Percentiles rank a stretch among this genome's conserved stretches.
These are phyloP conservation scores for Schizopygopsis pylzovi DNA, from an alignment of 2,797 vertebrate species.

Conservation along the genomic window DNA sequence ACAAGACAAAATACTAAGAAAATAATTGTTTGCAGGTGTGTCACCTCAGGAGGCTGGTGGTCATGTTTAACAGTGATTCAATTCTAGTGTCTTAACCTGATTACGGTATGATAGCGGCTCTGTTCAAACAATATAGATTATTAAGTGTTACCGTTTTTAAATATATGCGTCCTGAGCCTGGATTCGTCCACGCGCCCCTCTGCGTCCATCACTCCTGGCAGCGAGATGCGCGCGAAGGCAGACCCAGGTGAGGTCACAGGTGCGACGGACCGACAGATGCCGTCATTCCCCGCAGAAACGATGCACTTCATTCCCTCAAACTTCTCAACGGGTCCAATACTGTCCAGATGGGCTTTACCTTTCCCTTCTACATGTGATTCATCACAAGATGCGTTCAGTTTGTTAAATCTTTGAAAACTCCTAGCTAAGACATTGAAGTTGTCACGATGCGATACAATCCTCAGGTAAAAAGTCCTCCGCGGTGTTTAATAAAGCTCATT, in stretches of 20 bases:
- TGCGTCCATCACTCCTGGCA: slow-evolving; percentile 80
- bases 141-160: slow-evolving; percentile 76
- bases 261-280: slow-evolving; percentile 55
- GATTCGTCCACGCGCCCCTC: slow-evolving; percentile 83
- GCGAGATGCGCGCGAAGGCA: slow-evolving; percentile 65
- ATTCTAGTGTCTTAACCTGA: not conserved
- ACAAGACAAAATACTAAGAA: not conserved
- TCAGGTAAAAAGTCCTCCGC: not conserved
- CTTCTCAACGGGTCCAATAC: not conserved
- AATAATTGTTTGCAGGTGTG: not conserved
- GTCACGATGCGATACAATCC: not conserved
- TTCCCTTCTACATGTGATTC: slow-evolving; percentile 3
- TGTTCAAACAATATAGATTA: not conserved
- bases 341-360: not conserved
- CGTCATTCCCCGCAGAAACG: not conserved
- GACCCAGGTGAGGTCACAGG: slow-evolving; percentile 62
- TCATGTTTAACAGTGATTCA: not conserved
- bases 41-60: not conserved
- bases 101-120: not conserved
- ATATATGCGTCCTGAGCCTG: slow-evolving; percentile 77
- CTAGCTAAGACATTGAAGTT: not conserved
- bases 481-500: not conserved
- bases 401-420: not conserved
- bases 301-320: slow-evolving; percentile 17
- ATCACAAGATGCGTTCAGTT: slow-evolving; percentile 4